Percentiles rank a stretch among this genome's conserved stretches.
phyloP scores from a whole-genome alignment of 1,140 invertebrate genomes.

The Pristionchus pacificus region DNA sequence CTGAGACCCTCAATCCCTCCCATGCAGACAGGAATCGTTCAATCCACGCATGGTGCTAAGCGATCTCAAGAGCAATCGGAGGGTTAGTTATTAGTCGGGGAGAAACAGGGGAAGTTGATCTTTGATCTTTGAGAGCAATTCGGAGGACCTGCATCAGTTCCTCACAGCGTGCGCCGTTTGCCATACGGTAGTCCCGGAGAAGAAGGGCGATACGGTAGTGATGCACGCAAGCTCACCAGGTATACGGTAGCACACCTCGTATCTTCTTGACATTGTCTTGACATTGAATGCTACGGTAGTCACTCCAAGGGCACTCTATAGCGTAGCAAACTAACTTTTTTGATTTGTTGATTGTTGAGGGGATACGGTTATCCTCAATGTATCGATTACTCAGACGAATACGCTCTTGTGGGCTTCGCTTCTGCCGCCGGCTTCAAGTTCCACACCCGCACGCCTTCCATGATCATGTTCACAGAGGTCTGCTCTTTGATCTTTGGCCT shows the following conservation, averaged over 20 bases:
- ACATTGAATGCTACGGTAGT: too few relatives aligned
- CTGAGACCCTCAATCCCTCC: neutral
- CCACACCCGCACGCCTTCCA: slow-evolving; percentile 75
- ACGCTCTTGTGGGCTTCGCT: slow-evolving; percentile 87
- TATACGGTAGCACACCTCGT: neutral
- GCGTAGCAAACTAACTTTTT: neutral
- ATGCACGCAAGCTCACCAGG: slow-evolving; percentile 95
- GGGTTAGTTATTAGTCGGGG: neutral
- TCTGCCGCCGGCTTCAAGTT: slow-evolving; percentile 81
- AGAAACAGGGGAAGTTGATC: neutral
- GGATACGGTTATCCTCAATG: neutral
- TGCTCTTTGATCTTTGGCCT: slow-evolving; percentile 59
- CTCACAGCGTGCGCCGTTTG: slow-evolving; percentile 84
- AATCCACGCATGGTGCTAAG: slow-evolving; percentile 1
- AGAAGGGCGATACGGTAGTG: slow-evolving; percentile 61
- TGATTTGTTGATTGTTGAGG: neutral
- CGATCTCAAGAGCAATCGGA: neutral
- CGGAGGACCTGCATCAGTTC: slow-evolving; percentile 69
- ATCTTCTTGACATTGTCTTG: too few relatives aligned
- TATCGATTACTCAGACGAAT: slow-evolving; percentile 66
- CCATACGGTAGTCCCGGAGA: slow-evolving; percentile 92
- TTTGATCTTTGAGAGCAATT: slow-evolving; percentile 18
- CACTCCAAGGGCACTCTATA: too few relatives aligned
- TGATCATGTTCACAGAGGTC: slow-evolving; percentile 71
- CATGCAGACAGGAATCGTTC: neutral